Evolutionary conservation across 1,140 invertebrate species (phyloP).

Genomic region (Aphis craccivora): DNA sequence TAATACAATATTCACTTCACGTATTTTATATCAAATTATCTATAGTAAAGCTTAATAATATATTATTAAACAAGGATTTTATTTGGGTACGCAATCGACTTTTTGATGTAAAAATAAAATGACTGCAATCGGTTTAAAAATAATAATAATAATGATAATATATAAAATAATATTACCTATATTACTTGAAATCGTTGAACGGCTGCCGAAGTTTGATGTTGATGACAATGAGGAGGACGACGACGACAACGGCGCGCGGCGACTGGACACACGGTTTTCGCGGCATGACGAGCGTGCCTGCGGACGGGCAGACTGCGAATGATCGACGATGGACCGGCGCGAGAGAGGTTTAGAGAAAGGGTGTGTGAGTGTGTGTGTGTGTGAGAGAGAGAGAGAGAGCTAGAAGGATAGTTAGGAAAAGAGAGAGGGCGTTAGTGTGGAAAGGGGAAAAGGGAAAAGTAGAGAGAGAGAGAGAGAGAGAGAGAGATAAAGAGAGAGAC

Average conservation of each 20-base stretch:
- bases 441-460: background rate
- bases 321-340: background rate
- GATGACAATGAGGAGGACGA: background rate
- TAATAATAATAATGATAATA: background rate
- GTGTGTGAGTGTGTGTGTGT: too few relatives aligned
- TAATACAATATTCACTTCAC: background rate
- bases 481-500: background rate
- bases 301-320: background rate
- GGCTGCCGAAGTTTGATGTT: background rate
- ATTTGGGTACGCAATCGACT: background rate
- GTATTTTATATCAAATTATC: background rate
- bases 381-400: too few relatives aligned
- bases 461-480: background rate
- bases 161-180: background rate
- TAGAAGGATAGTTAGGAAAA: background rate
- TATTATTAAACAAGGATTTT: too few relatives aligned
- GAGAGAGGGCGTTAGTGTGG: background rate
- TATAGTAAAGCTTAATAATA: too few relatives aligned
- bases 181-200: background rate
- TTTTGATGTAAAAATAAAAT: background rate
- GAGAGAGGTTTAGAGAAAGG: background rate
- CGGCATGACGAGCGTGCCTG: background rate
- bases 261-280: background rate
- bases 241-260: too few relatives aligned
- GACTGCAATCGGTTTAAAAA: background rate